Conservation (phyloP, 2,888 invertebrate species). For the Drosophila tanythrix region DNA sequence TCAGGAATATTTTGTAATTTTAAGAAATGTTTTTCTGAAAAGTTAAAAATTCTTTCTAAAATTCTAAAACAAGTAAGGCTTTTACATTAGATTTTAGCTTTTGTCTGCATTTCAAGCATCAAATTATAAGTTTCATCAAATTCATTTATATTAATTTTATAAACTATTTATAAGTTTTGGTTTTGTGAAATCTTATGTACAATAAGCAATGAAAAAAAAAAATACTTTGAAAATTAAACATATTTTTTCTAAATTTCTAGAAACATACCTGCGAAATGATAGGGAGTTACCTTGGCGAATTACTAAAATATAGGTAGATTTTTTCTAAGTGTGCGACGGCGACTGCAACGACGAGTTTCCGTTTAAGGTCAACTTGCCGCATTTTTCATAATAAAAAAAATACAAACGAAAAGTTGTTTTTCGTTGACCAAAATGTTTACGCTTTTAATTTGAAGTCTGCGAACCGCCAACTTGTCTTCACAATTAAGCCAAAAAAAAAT, state of each 20-base stretch:
- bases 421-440: conserved; percentile 66
- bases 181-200: no score
- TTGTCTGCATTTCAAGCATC: no score
- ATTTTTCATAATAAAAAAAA: conserved; percentile 61
- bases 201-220: no score
- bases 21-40: not conserved
- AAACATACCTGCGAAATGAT: no score
- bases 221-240: no score
- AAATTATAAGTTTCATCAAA: no score
- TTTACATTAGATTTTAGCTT: no score
- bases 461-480: conserved; percentile 37
- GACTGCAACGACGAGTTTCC: conserved; percentile 70
- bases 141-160: no score
- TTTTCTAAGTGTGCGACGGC: conserved; percentile 6
- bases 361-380: conserved; percentile 76
- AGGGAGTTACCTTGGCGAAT: not conserved
- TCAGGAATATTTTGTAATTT: not conserved
- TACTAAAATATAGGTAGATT: not conserved
- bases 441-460: conserved; percentile 7
- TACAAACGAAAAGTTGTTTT: conserved; percentile 70
- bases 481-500: conserved; percentile 43
- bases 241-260: no score
- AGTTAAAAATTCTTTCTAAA: not conserved
- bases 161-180: no score
- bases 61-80: not conserved